Evolutionary conservation across 2,888 invertebrate species (phyloP).

Genomic region (Pimpla rufipes): DNA sequence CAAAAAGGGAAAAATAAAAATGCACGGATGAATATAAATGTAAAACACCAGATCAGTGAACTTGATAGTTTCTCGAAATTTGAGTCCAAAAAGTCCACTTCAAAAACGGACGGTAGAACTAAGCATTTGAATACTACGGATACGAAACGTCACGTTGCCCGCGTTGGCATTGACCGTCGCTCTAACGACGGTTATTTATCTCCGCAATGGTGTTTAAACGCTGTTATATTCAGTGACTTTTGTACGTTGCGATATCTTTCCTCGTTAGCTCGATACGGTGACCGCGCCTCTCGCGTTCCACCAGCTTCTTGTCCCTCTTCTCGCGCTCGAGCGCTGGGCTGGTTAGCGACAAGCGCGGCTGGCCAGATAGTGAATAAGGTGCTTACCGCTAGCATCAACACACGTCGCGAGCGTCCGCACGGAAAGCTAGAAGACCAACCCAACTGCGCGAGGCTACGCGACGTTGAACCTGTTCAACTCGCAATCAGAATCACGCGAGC

Average conservation of each 20-base stretch:
- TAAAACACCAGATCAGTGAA: not conserved
- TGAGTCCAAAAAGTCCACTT: not conserved
- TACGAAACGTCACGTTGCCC: not conserved
- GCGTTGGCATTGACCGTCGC: not conserved
- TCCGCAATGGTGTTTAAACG: not conserved
- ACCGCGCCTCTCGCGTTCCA: constrained; percentile 43
- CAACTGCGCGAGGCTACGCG: constrained; percentile 60
- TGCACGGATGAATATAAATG: not conserved
- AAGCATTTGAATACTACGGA: not conserved
- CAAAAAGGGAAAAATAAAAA: not conserved
- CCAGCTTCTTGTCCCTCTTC: constrained; percentile 11
- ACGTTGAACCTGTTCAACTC: constrained; percentile 78
- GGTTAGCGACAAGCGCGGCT: constrained; percentile 6
- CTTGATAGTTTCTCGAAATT: not conserved
- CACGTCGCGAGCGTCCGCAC: constrained; percentile 1
- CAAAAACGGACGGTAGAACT: too few relatives aligned
- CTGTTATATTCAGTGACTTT: constrained; percentile 21
- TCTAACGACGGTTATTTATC: constrained; percentile 17
- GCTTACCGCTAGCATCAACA: constrained; percentile 52
- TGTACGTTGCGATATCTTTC: constrained; percentile 25
- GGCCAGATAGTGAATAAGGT: constrained; percentile 45
- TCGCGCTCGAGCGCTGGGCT: not conserved
- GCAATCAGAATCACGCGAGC: constrained; percentile 78
- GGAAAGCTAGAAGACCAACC: constrained; percentile 68
- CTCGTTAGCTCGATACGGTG: constrained; percentile 47